Conservation (phyloP, 2,888 invertebrate species). For the Trachelus iudaicus region DNA sequence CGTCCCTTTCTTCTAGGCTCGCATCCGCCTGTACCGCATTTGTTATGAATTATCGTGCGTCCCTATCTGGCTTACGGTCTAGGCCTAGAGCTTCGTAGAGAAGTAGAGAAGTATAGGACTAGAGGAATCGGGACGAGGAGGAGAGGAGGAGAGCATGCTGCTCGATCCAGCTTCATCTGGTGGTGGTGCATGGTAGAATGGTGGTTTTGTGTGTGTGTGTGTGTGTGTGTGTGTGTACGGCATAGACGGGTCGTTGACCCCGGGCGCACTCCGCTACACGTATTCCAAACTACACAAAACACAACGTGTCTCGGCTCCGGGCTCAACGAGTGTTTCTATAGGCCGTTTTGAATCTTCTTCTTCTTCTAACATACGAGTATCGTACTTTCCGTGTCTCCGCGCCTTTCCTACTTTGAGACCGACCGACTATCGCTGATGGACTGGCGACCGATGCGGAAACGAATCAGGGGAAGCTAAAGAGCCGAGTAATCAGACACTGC, state of each 20-base stretch:
- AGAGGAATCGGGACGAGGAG: constrained; percentile 1
- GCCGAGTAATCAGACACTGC: constrained; percentile 9
- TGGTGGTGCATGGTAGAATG: constrained; percentile 47
- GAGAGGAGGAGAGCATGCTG: constrained; percentile 20
- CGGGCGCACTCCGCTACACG: constrained; percentile 54
- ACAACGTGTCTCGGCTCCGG: constrained; percentile 37
- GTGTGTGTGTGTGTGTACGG: constrained; percentile 37
- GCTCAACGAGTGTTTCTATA: constrained; percentile 36
- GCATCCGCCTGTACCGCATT: not conserved
- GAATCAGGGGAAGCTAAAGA: constrained; percentile 7
- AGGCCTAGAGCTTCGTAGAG: not conserved
- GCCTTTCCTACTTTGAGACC: not conserved
- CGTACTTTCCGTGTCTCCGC: not conserved
- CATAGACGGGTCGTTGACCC: constrained; percentile 62
- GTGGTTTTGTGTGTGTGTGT: too few species aligned
- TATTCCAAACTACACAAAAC: constrained; percentile 59
- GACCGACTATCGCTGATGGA: not conserved
- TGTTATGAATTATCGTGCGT: not conserved
- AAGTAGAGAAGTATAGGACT: not conserved
- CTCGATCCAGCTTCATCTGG: constrained; percentile 52
- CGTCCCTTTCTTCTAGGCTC: not conserved
- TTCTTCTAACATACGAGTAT: not conserved
- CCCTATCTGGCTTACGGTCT: not conserved
- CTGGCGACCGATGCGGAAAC: constrained; percentile 4
- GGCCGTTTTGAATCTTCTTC: constrained; percentile 44